Conservation (phyloP, 2,888 invertebrate species). For the Acrobeloides nanus region DNA sequence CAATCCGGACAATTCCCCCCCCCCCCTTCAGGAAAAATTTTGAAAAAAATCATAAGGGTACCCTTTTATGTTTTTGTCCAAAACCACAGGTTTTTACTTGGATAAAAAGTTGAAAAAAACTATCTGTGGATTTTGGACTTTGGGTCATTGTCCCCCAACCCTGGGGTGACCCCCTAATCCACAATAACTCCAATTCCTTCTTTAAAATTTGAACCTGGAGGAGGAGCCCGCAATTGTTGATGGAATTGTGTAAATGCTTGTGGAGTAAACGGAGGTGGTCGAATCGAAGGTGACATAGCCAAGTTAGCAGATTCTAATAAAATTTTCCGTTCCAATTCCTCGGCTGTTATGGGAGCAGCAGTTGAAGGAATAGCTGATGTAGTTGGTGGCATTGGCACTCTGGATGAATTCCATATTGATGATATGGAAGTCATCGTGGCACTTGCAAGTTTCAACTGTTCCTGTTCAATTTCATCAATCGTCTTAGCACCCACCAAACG, state of each 20-base stretch:
- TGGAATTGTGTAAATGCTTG: not conserved
- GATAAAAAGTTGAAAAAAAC: not conserved
- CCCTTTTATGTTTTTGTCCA: too few species aligned
- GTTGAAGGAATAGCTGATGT: not conserved
- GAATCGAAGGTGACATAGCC: not conserved
- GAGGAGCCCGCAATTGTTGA: not conserved
- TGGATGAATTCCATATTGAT: not conserved
- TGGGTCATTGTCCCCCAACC: too few species aligned
- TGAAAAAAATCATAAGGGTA: too few species aligned
- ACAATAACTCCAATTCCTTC: not conserved
- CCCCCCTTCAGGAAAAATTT: too few species aligned
- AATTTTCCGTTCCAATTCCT: constrained; percentile 8
- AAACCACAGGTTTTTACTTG: not conserved
- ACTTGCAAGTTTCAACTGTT: not conserved
- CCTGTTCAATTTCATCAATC: not conserved
- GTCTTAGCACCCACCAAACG: not conserved
- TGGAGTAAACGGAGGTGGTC: not conserved
- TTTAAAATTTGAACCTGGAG: too few species aligned
- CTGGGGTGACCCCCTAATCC: too few species aligned
- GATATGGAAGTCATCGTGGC: not conserved
- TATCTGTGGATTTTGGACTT: constrained; percentile 1
- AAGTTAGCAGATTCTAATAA: not conserved
- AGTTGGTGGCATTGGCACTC: not conserved
- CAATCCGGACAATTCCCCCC: too few species aligned
- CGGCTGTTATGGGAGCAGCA: constrained; percentile 5